Evolutionary conservation across 1,140 invertebrate species (phyloP).

Genomic region (Drosophila burlai): DNA sequence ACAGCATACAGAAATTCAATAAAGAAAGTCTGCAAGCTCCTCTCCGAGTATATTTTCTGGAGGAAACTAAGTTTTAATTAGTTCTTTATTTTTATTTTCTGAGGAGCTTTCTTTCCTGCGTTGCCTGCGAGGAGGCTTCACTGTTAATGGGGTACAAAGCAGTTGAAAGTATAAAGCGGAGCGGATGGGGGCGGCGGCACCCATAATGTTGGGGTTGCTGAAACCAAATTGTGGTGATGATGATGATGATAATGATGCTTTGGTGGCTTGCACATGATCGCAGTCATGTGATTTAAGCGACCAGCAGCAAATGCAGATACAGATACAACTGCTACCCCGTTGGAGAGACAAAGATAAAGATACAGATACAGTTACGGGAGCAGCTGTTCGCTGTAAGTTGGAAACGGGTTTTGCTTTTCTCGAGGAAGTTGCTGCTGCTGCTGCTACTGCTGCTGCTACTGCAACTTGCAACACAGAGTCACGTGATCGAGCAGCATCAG

Average conservation of each 20-base stretch:
- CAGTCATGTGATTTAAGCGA: constrained; percentile 72
- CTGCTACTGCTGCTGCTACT: constrained; percentile 1
- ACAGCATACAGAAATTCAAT: no score
- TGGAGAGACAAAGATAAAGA: background rate
- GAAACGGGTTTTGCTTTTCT: constrained; percentile 56
- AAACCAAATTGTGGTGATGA: constrained; percentile 6
- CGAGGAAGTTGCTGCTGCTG: constrained; percentile 15
- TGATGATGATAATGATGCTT: constrained; percentile 10
- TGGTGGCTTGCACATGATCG: constrained; percentile 64
- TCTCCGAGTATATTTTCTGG: no score
- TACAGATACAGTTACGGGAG: constrained; percentile 4
- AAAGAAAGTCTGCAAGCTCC: no score
- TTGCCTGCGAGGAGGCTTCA: background rate
- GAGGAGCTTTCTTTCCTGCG: no score
- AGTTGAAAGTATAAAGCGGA: constrained; percentile 1
- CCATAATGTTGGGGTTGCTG: constrained; percentile 30
- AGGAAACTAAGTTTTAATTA: background rate
- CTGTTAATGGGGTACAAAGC: constrained; percentile 14
- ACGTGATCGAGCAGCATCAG: constrained; percentile 66
- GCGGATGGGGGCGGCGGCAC: constrained; percentile 15
- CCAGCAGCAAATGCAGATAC: background rate
- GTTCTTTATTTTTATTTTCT: background rate
- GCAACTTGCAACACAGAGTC: constrained; percentile 67
- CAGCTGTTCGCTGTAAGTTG: constrained; percentile 37
- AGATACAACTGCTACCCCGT: background rate